Evolutionary conservation across 2,797 vertebrate species (phyloP), one percentile per base, ranked within the genome.

Genomic region (Lithobates pipiens): DNA sequence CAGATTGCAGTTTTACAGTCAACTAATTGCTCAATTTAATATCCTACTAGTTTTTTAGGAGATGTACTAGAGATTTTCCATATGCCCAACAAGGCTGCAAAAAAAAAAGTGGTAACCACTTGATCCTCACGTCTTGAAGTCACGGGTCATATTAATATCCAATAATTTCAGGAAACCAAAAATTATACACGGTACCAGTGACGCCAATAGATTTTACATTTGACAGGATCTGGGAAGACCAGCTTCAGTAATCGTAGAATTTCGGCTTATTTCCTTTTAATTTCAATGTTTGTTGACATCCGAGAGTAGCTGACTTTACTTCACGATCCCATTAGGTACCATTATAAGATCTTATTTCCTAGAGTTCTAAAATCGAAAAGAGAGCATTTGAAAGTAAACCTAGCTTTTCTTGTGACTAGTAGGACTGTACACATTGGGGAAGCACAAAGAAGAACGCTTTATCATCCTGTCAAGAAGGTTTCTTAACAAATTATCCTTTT

Each of bases 401-500:
- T 86, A 88, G 92, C 88, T 95, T 95, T 73, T 95, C 92, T 90
- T 94, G 93, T 94, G 93, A 95, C 92, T 95, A 92, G 94, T 93
- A 91, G 93, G 92, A 92, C 91, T 93, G 91, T 92, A 92, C 70
- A 88, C 91, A 86, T 92, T 93, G 90, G 94, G 94, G 89, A 91
- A 91, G 94, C 94, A 91, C 91, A 95, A 94, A 94, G 94, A 90
- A 91, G 91, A 93, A 93, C 90, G 93, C 94, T 98, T 96, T 93
- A 97, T 98, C 96, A 97, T 97, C 90, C 95, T 97, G 96, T 96
- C 96, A 97, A 93, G 88, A 79, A 93, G 89, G 92, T 94, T 95
- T 96, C 95, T 93, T 95, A 96, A 96, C 95, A 97, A 96, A 97
- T 97, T 96, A 95, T 93, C 90, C 95, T 91, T 92, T 90, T 93